Base-by-base conservation (phyloP, 1,140 invertebrate species). In the Trypoxylus dichotomus region DNA sequence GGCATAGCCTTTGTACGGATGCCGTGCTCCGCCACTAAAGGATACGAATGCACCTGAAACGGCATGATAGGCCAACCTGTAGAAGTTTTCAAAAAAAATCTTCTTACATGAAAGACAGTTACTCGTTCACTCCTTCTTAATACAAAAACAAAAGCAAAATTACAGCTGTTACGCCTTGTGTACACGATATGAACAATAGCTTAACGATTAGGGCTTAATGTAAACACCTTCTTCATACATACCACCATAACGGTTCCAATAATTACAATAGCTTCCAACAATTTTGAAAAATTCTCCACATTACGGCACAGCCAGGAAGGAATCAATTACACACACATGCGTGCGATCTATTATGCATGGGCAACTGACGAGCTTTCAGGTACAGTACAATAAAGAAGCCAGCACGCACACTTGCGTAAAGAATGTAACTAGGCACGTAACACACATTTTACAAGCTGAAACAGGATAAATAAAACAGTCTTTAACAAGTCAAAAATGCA, bases 401-500 rank as follows among this genome's bases (percentile, higher is more conserved):
- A 6, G 47, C 47, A 54, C 47, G 47, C 7, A 54, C 47, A 54
- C 47, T 54, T 54, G 15, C 47, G 7, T 15, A 19, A n/a, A 54
- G 19, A 54, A 19, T 54, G 47, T 19, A 54, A 19, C 47, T 13
- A 54, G 47, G 15, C 47, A 54, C 47, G 47, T 54, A 54, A 54
- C 47, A 54, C 15, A n/a, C 27, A 68, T 68, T 68, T 68, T 68
- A 68, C 27, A 68, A 27, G 27, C 1, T 15, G 11, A 68, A 68
- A 68, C 60, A 68, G 60, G 60, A 68, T 25, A 29, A 68, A 68
- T 68, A 68, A 27, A 68, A 68, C 27, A 68, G 21, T 24, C 27
- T 68, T 68, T 68, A 68, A 68, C 60, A 68, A 68, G 60, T 24
- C 60, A 68, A 68, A 68, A 68, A 68, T 68, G 27, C 60, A 11